A percentile compares a stretch with the other conserved stretches of the same genome.
Evolutionary conservation across 2,797 vertebrate species (phyloP).

Genomic region (Falco cherrug): DNA sequence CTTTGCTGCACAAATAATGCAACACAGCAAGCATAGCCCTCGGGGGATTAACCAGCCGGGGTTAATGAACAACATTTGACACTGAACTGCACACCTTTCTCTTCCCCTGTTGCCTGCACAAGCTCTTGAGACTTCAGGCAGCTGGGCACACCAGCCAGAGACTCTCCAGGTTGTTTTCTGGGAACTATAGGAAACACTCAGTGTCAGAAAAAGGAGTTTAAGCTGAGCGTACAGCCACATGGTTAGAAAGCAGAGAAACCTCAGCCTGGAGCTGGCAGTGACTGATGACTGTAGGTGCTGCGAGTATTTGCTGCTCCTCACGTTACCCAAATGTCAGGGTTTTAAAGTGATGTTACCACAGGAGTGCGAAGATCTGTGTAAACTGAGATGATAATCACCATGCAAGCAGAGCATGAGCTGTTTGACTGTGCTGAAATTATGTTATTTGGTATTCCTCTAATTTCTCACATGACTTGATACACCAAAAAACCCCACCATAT

Average conservation of each 20-base stretch:
- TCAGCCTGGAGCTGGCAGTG: conserved; percentile 43
- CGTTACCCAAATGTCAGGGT: conserved; percentile 54
- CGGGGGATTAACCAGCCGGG: neutral
- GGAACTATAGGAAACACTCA: neutral
- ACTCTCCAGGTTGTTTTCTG: neutral
- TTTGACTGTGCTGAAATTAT: conserved; percentile 50
- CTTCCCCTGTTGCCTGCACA: neutral
- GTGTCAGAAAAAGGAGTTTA: neutral
- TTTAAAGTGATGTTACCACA: conserved; percentile 61
- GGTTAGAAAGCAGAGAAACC: conserved; percentile 31
- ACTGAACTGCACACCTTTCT: neutral
- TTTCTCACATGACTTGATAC: conserved; percentile 58
- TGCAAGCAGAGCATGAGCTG: neutral
- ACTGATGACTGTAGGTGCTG: conserved; percentile 50
- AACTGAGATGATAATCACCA: conserved; percentile 70
- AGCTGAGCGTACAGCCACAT: neutral
- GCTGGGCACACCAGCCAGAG: neutral
- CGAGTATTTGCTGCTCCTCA: neutral
- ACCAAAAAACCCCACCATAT: neutral
- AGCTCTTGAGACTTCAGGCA: neutral
- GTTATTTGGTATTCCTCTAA: conserved; percentile 38
- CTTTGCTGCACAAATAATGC: rapidly evolving
- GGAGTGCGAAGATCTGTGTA: conserved; percentile 60
- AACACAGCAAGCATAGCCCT: rapidly evolving
- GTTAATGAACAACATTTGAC: neutral